Evolutionary conservation across 2,113 vertebrate genomes (phyloP).

Genomic region (Poicephalus gulielmi): DNA sequence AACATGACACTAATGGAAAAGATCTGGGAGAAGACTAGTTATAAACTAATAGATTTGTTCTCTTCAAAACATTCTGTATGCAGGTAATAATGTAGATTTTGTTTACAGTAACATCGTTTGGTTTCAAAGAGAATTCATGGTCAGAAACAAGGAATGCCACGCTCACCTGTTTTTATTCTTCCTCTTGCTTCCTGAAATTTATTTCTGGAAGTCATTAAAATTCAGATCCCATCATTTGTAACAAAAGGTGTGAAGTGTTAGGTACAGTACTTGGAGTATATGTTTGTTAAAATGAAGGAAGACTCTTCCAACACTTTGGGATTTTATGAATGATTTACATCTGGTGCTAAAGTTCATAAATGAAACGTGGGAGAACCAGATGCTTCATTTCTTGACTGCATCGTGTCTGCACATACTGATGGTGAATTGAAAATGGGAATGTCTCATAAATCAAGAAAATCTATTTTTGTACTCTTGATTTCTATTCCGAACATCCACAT

Average conservation of each 20-base stretch:
- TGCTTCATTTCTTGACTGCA: constrained; percentile 73
- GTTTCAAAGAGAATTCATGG: constrained; percentile 27
- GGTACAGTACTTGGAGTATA: constrained; percentile 66
- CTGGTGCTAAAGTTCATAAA: constrained; percentile 81
- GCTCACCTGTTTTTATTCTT: constrained; percentile 23
- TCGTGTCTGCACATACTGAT: constrained; percentile 77
- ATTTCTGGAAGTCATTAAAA: constrained; percentile 67
- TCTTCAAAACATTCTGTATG: not conserved
- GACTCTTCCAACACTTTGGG: constrained; percentile 70
- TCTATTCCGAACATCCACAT: constrained; percentile 70
- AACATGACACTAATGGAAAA: constrained; percentile 44
- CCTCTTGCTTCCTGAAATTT: constrained; percentile 37
- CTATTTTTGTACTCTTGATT: constrained; percentile 75
- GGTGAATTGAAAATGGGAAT: constrained; percentile 72
- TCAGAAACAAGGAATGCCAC: constrained; percentile 10
- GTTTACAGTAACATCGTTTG: constrained; percentile 24
- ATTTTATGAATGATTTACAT: constrained; percentile 83
- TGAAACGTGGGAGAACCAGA: constrained; percentile 76
- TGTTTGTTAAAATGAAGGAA: constrained; percentile 72
- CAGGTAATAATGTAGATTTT: constrained; percentile 31
- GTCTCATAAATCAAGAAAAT: constrained; percentile 77
- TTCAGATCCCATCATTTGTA: constrained; percentile 67
- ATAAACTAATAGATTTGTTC: not conserved
- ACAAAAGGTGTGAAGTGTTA: constrained; percentile 64
- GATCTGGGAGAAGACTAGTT: constrained; percentile 46